Percentiles rank a stretch among this genome's conserved stretches.
Conservation (phyloP, 2,797 vertebrate species). For the Clarias pachynema region DNA sequence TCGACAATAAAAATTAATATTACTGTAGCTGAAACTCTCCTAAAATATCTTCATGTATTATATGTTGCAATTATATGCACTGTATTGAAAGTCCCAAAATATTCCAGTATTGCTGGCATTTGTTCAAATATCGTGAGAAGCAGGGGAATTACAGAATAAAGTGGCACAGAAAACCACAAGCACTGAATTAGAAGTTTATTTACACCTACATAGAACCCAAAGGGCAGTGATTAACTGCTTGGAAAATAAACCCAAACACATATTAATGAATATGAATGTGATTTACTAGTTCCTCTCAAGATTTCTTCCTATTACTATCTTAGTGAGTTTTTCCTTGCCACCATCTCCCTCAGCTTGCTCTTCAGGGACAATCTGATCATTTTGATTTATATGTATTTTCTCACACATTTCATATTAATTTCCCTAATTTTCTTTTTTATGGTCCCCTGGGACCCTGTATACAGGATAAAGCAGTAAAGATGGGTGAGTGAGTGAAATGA, state of each 20-base stretch:
- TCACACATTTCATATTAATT: too few relatives aligned
- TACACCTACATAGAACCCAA: not conserved
- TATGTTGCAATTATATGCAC: not conserved
- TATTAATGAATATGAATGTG: not conserved
- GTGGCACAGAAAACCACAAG: not conserved
- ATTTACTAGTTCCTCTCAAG: not conserved
- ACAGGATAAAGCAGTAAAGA: too few relatives aligned
- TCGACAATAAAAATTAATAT: not conserved
- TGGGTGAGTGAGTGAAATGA: too few relatives aligned
- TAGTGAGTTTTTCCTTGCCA: too few relatives aligned
- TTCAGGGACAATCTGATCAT: too few relatives aligned
- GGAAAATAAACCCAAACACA: not conserved
- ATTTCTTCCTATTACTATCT: too few relatives aligned
- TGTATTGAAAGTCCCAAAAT: not conserved
- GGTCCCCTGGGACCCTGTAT: too few relatives aligned
- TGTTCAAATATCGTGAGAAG: not conserved
- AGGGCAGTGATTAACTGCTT: not conserved
- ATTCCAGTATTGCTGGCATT: not conserved
- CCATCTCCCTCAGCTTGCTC: too few relatives aligned
- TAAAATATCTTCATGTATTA: not conserved
- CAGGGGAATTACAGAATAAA: not conserved
- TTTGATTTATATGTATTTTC: too few relatives aligned
- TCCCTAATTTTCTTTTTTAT: too few relatives aligned
- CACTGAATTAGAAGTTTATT: not conserved
- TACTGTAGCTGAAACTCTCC: not conserved